phyloP scores from a whole-genome alignment of 2,888 invertebrate genomes.

The Griposia aprilina region DNA sequence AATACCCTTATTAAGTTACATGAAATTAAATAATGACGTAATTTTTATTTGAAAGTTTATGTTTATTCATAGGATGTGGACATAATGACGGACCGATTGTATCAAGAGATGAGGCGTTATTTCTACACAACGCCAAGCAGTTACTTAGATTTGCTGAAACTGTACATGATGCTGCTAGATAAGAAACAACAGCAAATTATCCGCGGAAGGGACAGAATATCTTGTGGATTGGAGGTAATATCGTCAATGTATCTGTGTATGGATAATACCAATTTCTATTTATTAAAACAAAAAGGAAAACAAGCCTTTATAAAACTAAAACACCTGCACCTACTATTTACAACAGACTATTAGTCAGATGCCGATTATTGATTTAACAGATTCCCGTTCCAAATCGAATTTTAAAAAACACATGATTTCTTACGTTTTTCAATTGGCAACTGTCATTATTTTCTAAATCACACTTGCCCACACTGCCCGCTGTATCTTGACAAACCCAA shows the following conservation, averaged over 20 bases:
- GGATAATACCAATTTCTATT: not conserved
- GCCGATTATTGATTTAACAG: not conserved
- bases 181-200: slow-evolving; percentile 93
- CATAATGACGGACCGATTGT: slow-evolving; percentile 94
- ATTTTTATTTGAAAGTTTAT: not conserved
- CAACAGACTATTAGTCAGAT: not conserved
- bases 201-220: slow-evolving; percentile 92
- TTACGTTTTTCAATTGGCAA: not conserved
- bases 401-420: not conserved
- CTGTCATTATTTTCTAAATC: not conserved
- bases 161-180: slow-evolving; percentile 93
- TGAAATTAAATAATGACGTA: no score
- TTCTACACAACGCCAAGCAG: slow-evolving; percentile 98
- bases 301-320: not conserved
- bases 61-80: slow-evolving; percentile 92
- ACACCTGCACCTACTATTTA: not conserved
- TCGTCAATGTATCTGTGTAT: not conserved
- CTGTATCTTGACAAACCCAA: no score
- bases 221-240: slow-evolving; percentile 92
- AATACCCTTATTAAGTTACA: no score
- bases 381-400: not conserved
- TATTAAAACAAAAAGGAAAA: not conserved
- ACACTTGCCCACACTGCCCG: not conserved
- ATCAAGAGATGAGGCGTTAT: slow-evolving; percentile 95
- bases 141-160: slow-evolving; percentile 95